These are phyloP conservation scores for Enhydra lutris DNA, from an alignment of 2,113 vertebrate species.

Conservation along the genomic window DNA sequence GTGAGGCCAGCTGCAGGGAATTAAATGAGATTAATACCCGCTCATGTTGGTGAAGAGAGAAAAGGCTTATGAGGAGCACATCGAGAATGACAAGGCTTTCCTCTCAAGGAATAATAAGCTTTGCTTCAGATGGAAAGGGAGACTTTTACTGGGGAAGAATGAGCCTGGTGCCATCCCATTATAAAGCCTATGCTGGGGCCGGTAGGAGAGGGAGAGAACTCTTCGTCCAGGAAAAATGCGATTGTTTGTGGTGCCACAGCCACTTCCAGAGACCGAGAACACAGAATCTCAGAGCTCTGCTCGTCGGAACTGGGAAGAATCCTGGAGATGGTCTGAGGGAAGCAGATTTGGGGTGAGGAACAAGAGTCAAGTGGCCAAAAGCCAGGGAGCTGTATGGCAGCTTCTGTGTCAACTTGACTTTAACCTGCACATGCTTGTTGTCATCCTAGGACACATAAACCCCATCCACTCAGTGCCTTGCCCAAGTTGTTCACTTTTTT, in stretches of 20 bases:
- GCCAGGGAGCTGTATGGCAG: too few relatives aligned
- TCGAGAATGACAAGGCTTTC: neutral
- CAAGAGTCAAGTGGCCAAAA: neutral
- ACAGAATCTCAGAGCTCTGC: neutral
- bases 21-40: conserved; percentile 30
- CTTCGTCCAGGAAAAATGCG: neutral
- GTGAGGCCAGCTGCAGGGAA: conserved; percentile 61
- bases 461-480: neutral
- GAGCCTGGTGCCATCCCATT: neutral
- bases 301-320: neutral
- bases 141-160: neutral
- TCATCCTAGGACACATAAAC: neutral
- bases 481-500: neutral
- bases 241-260: neutral
- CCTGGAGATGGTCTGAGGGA: neutral
- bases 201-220: neutral
- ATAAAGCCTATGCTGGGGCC: neutral
- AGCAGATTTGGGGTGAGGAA: neutral
- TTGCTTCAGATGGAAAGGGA: neutral
- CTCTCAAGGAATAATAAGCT: conserved; percentile 2
- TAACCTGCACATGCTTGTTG: neutral
- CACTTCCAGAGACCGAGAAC: neutral
- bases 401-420: neutral
- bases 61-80: neutral
- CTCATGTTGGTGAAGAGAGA: neutral